Base-by-base conservation (phyloP, 30 jellyfish, hydroid and myxozoan species). In the Pelagia noctiluca region DNA sequence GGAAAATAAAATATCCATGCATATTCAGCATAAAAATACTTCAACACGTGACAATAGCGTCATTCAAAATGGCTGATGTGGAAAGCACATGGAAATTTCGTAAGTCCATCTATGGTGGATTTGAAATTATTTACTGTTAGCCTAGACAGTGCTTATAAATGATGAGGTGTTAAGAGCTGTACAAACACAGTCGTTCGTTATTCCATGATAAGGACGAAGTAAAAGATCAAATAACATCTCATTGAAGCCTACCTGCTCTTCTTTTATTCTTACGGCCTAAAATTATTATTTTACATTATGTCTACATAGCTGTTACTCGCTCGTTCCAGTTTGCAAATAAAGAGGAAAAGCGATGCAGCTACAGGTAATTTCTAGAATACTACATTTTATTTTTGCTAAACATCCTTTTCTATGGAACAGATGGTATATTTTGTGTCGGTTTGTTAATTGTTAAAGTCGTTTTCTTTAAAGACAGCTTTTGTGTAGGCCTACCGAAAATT, bases 121-220 rank as follows among this genome's bases (percentile, higher is more conserved):
- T 16, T 42, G 57, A 16, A 42, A 42, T 42, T 42, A 42, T 42
- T 42, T 42, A 42, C 12, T 42, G 57, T 16, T 42, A 42, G 57
- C 16, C 57, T 42, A 42, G 57, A 42, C 57, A 42, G 57, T 42
- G 57, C 57, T 42, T 42, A 42, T 42, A 42, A 42, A 5, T 42
- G 16, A 42, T 42, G 57, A 42, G 57, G 57, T 42, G 57, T 42
- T 42, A 42, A 42, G 57, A 42, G 57, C 57, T 42, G 57, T 42
- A 42, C 57, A 42, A 5, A 42, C 57, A 42, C 57, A 42, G 57
- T 42, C n/a, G n/a, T n/a, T n/a, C n/a, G n/a, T n/a, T n/a, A n/a
- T n/a, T n/a, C n/a, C n/a, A n/a, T n/a, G n/a, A n/a, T n/a, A n/a
- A n/a, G n/a, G n/a, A n/a, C n/a, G n/a, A n/a, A n/a, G n/a, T n/a